Conservation (phyloP, 2,888 invertebrate genomes). For the Nomada fabriciana region DNA sequence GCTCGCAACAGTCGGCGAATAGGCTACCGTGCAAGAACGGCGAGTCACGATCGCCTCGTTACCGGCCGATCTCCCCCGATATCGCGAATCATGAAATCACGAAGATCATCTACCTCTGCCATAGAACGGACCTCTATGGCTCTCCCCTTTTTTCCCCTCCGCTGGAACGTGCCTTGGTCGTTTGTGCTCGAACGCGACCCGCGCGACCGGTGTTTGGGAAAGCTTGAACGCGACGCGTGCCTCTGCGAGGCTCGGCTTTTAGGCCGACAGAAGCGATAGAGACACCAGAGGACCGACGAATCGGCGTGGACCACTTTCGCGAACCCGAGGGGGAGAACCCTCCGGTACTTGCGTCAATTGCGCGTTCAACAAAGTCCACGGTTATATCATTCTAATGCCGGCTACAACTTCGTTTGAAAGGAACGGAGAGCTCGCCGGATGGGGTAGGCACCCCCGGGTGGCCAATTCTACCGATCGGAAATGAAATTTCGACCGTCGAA, state of each 20-base stretch:
- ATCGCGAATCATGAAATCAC: slow-evolving; percentile 78
- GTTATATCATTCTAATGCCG: slow-evolving; percentile 71
- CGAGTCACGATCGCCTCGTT: slow-evolving; percentile 83
- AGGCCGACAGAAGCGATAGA: too few relatives aligned
- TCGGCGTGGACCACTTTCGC: slow-evolving; percentile 16
- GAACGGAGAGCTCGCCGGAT: slow-evolving; percentile 33
- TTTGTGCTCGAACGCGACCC: too few relatives aligned
- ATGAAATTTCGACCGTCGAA: slow-evolving; percentile 81
- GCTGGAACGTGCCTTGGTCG: background rate
- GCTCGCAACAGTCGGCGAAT: slow-evolving; percentile 71
- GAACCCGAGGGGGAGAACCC: slow-evolving; percentile 14
- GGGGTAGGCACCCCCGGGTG: slow-evolving; percentile 60
- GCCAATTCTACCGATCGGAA: slow-evolving; percentile 79
- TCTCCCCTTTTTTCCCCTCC: background rate
- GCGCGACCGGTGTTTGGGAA: background rate
- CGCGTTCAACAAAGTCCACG: slow-evolving; percentile 52
- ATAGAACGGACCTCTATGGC: background rate
- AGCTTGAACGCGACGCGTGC: too few relatives aligned
- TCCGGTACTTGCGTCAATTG: slow-evolving; percentile 33
- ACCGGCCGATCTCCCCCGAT: slow-evolving; percentile 71
- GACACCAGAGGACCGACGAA: too few relatives aligned
- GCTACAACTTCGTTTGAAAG: slow-evolving; percentile 57
- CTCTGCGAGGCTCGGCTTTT: background rate
- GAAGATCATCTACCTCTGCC: slow-evolving; percentile 68
- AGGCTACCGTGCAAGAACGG: slow-evolving; percentile 79